Evolutionary conservation across 2,113 vertebrate species (phyloP).

Genomic region (Picathartes gymnocephalus): DNA sequence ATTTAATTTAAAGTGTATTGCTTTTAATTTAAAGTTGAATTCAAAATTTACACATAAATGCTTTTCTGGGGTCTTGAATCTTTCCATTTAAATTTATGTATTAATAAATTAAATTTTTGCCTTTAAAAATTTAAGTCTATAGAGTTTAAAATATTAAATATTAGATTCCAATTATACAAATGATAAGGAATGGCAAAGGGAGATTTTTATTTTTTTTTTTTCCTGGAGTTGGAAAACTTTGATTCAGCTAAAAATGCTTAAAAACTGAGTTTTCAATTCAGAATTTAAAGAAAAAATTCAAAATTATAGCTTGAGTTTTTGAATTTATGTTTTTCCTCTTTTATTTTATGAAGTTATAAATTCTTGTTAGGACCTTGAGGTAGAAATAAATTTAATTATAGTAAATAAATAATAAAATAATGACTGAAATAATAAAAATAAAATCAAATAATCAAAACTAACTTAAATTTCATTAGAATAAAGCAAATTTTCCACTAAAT

Average conservation of each 20-base stretch:
- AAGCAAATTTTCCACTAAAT: neutral
- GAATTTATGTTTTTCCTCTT: neutral
- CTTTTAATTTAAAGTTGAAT: neutral
- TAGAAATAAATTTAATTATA: accelerated
- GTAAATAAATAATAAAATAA: neutral
- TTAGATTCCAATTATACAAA: neutral
- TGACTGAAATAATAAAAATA: neutral
- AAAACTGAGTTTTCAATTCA: neutral
- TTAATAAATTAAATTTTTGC: neutral
- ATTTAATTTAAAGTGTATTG: neutral
- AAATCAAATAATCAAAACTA: neutral
- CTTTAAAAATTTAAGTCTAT: neutral
- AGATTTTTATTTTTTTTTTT: neutral
- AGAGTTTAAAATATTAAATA: neutral
- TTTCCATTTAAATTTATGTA: neutral
- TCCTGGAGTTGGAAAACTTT: neutral
- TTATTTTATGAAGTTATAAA: neutral
- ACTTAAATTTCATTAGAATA: neutral
- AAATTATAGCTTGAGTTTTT: neutral
- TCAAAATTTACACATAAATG: no score
- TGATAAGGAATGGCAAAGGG: neutral
- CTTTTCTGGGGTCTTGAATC: no score
- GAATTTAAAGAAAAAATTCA: neutral
- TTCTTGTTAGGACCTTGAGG: neutral
- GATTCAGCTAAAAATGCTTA: neutral